Conservation (phyloP, 1,140 invertebrate genomes). For the Drosophila serrata region DNA sequence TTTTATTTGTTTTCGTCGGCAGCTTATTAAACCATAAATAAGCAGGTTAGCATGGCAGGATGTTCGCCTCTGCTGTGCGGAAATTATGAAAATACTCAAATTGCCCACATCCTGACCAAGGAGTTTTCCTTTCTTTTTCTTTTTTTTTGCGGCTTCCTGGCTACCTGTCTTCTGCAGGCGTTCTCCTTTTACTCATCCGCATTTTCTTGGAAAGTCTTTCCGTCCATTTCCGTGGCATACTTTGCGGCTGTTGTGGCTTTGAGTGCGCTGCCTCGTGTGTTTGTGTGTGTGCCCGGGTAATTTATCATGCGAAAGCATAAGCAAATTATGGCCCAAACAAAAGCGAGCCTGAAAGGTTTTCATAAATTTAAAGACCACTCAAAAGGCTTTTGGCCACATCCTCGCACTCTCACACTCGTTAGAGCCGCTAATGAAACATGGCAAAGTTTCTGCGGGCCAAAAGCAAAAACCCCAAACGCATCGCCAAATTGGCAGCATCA, state of each 20-base stretch:
- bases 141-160: too few relatives aligned
- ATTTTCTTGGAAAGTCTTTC: constrained; percentile 45
- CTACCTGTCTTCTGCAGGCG: constrained; percentile 6
- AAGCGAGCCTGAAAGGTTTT: constrained; percentile 43
- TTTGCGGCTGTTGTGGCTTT: constrained; percentile 60
- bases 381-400: constrained; percentile 31
- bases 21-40: constrained; percentile 76
- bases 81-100: constrained; percentile 82
- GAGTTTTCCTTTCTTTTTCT: too few relatives aligned
- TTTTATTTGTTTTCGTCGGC: constrained; percentile 59
- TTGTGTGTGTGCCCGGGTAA: constrained; percentile 28
- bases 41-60: constrained; percentile 47
- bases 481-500: constrained; percentile 69
- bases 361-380: constrained; percentile 32
- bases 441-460: constrained; percentile 56
- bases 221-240: constrained; percentile 68
- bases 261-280: constrained; percentile 17
- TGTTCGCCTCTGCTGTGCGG: constrained; percentile 44
- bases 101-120: constrained; percentile 71
- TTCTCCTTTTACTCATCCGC: background rate
- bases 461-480: constrained; percentile 25
- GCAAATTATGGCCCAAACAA: constrained; percentile 50
- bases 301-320: constrained; percentile 61
- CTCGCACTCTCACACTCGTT: constrained; percentile 24
- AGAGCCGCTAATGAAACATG: constrained; percentile 75